Conservation (phyloP, 2,797 vertebrate species). For the Pempheris klunzingeri region DNA sequence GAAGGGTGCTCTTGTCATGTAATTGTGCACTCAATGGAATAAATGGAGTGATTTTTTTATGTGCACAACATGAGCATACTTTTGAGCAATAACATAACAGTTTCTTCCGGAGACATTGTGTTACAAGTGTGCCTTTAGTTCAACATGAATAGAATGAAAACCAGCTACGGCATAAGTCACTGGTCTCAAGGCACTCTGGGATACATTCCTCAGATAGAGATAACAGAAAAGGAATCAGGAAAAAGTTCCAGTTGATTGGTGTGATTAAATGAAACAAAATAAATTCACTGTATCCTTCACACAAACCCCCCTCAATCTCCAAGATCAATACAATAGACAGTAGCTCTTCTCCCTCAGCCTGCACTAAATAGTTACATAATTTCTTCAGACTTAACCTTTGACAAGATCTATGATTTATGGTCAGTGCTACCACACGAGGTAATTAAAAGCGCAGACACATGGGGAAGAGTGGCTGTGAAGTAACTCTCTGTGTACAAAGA, state of each 20-base stretch:
- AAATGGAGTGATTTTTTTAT: neutral
- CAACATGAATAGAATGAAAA: neutral
- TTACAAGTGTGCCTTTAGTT: neutral
- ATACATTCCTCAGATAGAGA: neutral
- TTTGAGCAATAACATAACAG: neutral
- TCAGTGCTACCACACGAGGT: slow-evolving; percentile 3
- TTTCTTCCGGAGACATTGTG: slow-evolving; percentile 1
- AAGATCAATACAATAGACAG: neutral
- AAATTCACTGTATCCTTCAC: slow-evolving; percentile 8
- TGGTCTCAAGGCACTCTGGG: slow-evolving; percentile 6
- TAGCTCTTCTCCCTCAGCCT: neutral
- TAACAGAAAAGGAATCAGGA: neutral
- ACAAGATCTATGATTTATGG: neutral
- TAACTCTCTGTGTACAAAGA: slow-evolving; percentile 35
- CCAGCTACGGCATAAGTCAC: neutral
- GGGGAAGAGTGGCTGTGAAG: slow-evolving; percentile 27
- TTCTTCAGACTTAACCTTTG: neutral
- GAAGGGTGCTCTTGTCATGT: neutral
- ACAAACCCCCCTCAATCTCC: neutral
- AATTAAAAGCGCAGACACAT: slow-evolving; percentile 10
- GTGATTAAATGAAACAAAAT: slow-evolving; percentile 1
- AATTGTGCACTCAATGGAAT: neutral
- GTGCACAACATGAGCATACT: neutral
- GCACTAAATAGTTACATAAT: neutral
- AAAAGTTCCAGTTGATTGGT: neutral